Evolutionary conservation across 2,888 invertebrate genomes (phyloP), one percentile per base, ranked within the genome.

Genomic region (Crioceris asparagi): DNA sequence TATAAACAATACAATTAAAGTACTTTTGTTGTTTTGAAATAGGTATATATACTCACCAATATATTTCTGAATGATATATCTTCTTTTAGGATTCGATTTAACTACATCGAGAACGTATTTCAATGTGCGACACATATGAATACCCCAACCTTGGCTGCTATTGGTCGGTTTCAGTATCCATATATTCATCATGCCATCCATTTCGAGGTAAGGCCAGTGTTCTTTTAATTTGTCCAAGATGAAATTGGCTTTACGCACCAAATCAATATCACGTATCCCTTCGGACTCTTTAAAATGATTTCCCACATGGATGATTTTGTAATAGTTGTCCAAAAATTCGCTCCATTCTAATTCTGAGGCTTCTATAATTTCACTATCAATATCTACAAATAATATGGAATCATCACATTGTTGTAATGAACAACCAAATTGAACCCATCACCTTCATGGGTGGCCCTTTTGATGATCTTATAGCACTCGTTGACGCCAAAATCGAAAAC

Each of bases 161-260:
- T 80, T 79, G 2, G 80, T 81, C 1, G 91, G 91, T 59, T 92
- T 92, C 29, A 92, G 71, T 43, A 92, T 88, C 91, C 91, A 92
- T 48, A 90, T 76, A 63, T 91, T 88, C 55, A 77, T 74, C 46
- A 71, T 72, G 1, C 91, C 91, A 64, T 90, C 90, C 57, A 79
- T 74, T 41, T 71, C 69, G 34, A 81, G 59, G 53, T 76, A 76
- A 0, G 79, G 75, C 48, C 75, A 74, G 49, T 70, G 70, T 36
- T 62, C 66, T 39, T 68, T 66, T 16, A 83, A 66, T 49, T 75
- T 70, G 41, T 69, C 68, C 6, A 84, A 56, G 39, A 79, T 63
- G 49, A 67, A 69, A 46, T 70, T 71, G 8, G 77, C 68, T 59
- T 62, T 57, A 34, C 64, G 56, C 1, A 68, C 53, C 39, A 70